Evolutionary conservation across 2,113 vertebrate genomes (phyloP).

Genomic region (Herpetotheres cachinnans): DNA sequence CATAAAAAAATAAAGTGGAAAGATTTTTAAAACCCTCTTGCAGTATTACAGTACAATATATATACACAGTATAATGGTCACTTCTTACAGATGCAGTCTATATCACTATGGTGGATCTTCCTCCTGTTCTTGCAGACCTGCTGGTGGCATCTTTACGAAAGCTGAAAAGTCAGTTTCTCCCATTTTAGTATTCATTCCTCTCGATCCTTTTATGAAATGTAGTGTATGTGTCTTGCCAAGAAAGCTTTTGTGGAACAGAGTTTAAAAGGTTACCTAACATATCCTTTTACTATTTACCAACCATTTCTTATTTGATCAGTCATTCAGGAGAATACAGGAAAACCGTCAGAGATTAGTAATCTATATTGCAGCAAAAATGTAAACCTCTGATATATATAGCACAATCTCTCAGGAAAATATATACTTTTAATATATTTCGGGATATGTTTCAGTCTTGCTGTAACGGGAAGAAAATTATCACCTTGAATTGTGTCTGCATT

Average conservation of each 20-base stretch:
- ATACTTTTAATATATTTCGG: conserved; percentile 79
- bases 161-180: conserved; percentile 50
- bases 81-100: conserved; percentile 66
- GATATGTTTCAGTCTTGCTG: conserved; percentile 82
- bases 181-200: conserved; percentile 20
- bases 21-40: conserved; percentile 74
- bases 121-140: conserved; percentile 46
- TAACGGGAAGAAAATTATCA: conserved; percentile 78
- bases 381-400: conserved; percentile 73
- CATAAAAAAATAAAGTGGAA: conserved; percentile 80
- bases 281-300: conserved; percentile 47
- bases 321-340: conserved; percentile 51
- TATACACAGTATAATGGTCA: conserved; percentile 76
- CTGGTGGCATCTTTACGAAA: conserved; percentile 64
- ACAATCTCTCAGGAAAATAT: conserved; percentile 75
- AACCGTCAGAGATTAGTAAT: conserved; percentile 70
- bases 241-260: conserved; percentile 52
- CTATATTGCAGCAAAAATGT: conserved; percentile 75
- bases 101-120: conserved; percentile 56
- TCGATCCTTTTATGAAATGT: conserved; percentile 65
- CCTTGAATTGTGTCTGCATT: conserved; percentile 76
- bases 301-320: conserved; percentile 39
- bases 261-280: background rate
- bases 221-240: conserved; percentile 66
- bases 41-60: conserved; percentile 76